Evolutionary conservation across 1,140 invertebrate species (phyloP), one percentile per base, ranked within the genome.

Genomic region (Linepithema humile): DNA sequence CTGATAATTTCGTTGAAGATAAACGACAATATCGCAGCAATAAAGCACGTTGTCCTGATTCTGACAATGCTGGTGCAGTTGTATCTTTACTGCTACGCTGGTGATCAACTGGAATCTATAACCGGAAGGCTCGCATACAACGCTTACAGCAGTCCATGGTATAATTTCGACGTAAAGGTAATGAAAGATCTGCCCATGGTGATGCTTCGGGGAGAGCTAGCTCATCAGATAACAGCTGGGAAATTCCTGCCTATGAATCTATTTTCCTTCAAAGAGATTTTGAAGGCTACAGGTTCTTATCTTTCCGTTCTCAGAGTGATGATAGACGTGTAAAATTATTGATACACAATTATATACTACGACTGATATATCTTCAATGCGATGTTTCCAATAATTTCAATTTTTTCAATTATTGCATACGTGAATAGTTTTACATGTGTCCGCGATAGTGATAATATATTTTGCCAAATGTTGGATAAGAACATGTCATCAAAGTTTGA

Each of bases 231-330:
- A n/a, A 88, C 87, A 3, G 88, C 88, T 0, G 87, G 87, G 0
- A 89, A 85, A 65, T 89, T 88, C n/a, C 3, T 85, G 9, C 43
- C 73, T 5, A 88, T 88, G 78, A 89, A 88, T 29, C 15, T 86
- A n/a, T 45, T 74, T 40, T 83, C 78, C 0, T 89, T 75, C 32
- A 89, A 85, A n/a, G 84, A 85, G 9, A 88, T 88, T 23, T 1
- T 89, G 4, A 89, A 86, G 45, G 55, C 86, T 1, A 86, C 87
- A 0, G 73, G 43, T 9, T 86, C 86, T 6, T 88, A 85, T 0
- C 32, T 88, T 12, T 88, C 86, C 1, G 86, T 88, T 12, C 59
- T 88, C 2, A 82, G 55, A 20, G 53, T 85, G 15, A 67, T 85
- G 65, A 62, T 88, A 48, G 32, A 85, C 5, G 20, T 17, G 12